Base-by-base conservation (phyloP, 1,140 invertebrate genomes). In the Drosophila trapezifrons region DNA sequence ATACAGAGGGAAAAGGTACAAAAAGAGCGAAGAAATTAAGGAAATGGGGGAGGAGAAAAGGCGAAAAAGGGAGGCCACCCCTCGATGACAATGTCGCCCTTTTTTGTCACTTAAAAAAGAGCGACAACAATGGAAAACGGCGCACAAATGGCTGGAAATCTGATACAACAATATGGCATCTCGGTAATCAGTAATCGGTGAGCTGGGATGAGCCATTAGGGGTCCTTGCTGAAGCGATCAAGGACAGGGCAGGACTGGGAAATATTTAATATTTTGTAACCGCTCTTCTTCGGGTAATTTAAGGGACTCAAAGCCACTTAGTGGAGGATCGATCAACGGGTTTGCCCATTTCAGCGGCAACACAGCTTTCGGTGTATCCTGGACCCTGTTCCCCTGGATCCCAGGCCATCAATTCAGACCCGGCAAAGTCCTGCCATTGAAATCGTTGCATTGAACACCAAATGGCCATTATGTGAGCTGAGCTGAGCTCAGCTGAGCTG, bases 401-500 rank as follows among this genome's bases (percentile, higher is more conserved):
- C 18, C 32, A 38, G 22, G 20, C 35, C 57, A 66, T 69, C 60
- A 69, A 66, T 69, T 69, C 20, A 10, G 29, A 10, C 2, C 29
- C 29, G 29, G 29, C 29, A 52, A 25, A 8, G 38, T 18, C 13
- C 27, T 60, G 35, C 62, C 37, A 63, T 62, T 45, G 65, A 69
- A 69, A 54, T 37, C 58, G 75, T 65, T 71, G 71, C 59, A 84
- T 79, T 72, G 76, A 83, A 79, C 80, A 83, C 80, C 76, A 76
- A 83, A 79, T 76, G 76, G 65, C 65, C 80, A 83, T 84, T 84
- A 78, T 71, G 73, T 37, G 51, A 35, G 49, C 49, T 35, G 27
- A 51, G 49, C 22, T 12, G 47, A 13, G 60, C 25, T 12, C 27
- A 13, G 60, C 52, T 76, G 43, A 47, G 62, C n/a, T 20, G 43